Base-by-base conservation (phyloP, 1,140 invertebrate genomes). In the Steinernema khuongi region DNA sequence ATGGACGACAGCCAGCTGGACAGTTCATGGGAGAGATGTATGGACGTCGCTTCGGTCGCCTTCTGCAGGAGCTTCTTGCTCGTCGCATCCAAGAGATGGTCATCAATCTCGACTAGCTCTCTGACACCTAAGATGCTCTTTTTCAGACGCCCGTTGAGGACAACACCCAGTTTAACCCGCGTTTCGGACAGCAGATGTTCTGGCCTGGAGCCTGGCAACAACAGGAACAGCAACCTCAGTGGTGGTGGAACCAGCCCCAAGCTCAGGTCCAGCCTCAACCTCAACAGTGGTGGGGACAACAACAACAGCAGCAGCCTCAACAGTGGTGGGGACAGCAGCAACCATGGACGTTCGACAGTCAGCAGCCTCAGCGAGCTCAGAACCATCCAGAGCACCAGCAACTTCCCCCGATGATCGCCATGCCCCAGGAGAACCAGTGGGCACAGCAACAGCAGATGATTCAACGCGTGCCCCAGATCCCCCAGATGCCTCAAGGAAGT, bases 191-290 rank as follows among this genome's bases (percentile, higher is more conserved):
- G 66, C 44, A 69, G 30, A 11, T 36, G 28, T 11, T 4, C 26
- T 19, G 19, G 66, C 41, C 71, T 30, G 50, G 71, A 69, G 1
- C 29, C 19, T 14, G 19, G 60, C 71, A 30, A n/a, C 66, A 72
- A 44, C 71, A 72, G 68, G 41, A 69, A 33, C 30, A 71, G 71
- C 66, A 67, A 19, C 71, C 71, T 44, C 70, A 71, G 60, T 50
- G 29, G 33, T 66, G 29, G 32, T 50, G 29, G 68, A 14, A 14
- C 28, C 72, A 74, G 72, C 18, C 66, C 26, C 70, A 11, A 14
- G n/a, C 26, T 18, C 26, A 68, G 29, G 60, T 71, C 33, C 72
- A 60, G 50, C 11, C 71, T 29, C 70, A 73, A 70, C 18, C 31
- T 4, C 72, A 73, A 31, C 72, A 74, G 60, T 60, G 60, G 70